Evolutionary conservation across 2,797 vertebrate species (phyloP).

Genomic region (Aulostomus chinensis): DNA sequence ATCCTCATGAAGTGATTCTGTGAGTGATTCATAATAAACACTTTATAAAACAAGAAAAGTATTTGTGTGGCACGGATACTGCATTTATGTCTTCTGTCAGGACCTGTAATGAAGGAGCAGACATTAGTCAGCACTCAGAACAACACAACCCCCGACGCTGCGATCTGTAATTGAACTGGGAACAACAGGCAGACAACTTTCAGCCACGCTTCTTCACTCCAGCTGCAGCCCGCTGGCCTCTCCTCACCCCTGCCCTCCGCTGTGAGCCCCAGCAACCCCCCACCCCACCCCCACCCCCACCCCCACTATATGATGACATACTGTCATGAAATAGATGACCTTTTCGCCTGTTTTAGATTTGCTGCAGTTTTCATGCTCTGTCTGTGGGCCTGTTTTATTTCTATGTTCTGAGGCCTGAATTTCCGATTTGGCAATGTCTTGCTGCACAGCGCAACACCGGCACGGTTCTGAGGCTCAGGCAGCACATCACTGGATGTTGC

Average conservation of each 20-base stretch:
- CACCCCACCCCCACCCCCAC: slow-evolving; percentile 49
- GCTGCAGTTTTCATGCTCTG: slow-evolving; percentile 77
- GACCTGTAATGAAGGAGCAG: slow-evolving; percentile 72
- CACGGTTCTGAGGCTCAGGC: slow-evolving; percentile 55
- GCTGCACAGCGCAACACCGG: slow-evolving; percentile 61
- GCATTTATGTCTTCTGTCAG: slow-evolving; percentile 59
- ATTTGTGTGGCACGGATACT: slow-evolving; percentile 73
- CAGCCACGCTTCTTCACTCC: slow-evolving; percentile 51
- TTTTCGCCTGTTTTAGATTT: slow-evolving; percentile 67
- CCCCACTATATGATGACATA: slow-evolving; percentile 64
- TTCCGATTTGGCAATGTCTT: slow-evolving; percentile 78
- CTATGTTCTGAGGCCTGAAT: slow-evolving; percentile 79
- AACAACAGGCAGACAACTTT: slow-evolving; percentile 61
- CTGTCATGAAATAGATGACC: slow-evolving; percentile 72
- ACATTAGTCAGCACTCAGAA: slow-evolving; percentile 64
- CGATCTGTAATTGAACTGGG: slow-evolving; percentile 65
- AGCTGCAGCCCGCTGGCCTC: slow-evolving; percentile 56
- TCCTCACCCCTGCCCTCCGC: slow-evolving; percentile 37
- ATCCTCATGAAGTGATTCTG: slow-evolving; percentile 67
- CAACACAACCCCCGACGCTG: slow-evolving; percentile 63
- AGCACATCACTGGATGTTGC: slow-evolving; percentile 84
- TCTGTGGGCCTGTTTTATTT: slow-evolving; percentile 73
- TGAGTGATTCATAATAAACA: slow-evolving; percentile 73
- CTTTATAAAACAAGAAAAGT: slow-evolving; percentile 75
- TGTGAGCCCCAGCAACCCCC: slow-evolving; percentile 44